A percentile compares a stretch with the other conserved stretches of the same genome.
Conservation (phyloP, 2,113 vertebrate species). For the Triplophysa tibetana region DNA sequence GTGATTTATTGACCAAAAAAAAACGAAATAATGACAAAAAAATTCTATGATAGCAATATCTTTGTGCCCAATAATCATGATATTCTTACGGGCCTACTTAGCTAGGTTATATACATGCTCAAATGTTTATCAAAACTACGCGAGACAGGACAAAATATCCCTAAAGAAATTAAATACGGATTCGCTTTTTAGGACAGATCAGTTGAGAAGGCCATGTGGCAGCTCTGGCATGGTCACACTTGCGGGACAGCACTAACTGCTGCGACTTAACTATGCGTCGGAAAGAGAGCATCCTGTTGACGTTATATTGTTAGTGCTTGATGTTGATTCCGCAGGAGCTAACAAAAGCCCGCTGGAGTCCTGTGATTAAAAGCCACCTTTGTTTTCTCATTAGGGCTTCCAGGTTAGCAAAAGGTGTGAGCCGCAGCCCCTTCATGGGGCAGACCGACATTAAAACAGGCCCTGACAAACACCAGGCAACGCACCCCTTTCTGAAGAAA, state of each 20-base stretch:
- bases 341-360: conserved; percentile 57
- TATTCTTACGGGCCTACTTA: too few species aligned
- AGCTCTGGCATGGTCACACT: conserved; percentile 17
- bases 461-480: conserved; percentile 57
- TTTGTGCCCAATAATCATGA: too few species aligned
- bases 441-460: conserved; percentile 48
- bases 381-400: conserved; percentile 63
- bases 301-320: conserved; percentile 47
- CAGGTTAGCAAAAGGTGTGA: conserved; percentile 68
- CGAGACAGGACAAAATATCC: too few species aligned
- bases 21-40: too few species aligned
- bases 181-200: not conserved
- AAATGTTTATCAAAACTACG: too few species aligned
- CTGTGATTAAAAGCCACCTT: conserved; percentile 63
- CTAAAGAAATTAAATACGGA: too few species aligned
- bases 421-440: conserved; percentile 50
- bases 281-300: conserved; percentile 58
- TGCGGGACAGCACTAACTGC: conserved; percentile 43
- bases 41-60: too few species aligned
- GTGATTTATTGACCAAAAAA: too few species aligned
- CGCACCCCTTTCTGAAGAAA: conserved; percentile 20
- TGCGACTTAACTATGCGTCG: conserved; percentile 30
- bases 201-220: not conserved
- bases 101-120: too few species aligned
- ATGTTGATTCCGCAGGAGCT: conserved; percentile 64